These are phyloP conservation scores for Silurus asotus DNA, from an alignment of 2,113 vertebrate species.

Conservation along the genomic window DNA sequence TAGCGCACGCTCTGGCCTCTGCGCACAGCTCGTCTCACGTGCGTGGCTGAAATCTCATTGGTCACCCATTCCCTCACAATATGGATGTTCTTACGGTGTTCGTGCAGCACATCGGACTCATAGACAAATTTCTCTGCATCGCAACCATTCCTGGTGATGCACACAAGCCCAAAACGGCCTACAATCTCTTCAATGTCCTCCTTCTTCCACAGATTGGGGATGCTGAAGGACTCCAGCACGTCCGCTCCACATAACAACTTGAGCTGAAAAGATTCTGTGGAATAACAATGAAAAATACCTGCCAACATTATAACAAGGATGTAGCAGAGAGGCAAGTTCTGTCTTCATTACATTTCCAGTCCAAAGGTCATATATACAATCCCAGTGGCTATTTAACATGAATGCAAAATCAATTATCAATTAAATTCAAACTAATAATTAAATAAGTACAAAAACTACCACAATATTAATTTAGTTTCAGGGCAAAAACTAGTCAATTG, in stretches of 20 bases:
- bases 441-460: neutral
- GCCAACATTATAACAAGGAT: neutral
- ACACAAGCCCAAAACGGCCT: constrained; percentile 79
- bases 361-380: too few species aligned
- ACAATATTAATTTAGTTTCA: neutral
- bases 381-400: neutral
- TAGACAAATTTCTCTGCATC: constrained; percentile 83
- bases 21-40: constrained; percentile 82
- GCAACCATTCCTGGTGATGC: constrained; percentile 78
- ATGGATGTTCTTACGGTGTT: constrained; percentile 82
- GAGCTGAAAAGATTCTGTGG: constrained; percentile 73
- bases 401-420: neutral
- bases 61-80: constrained; percentile 87
- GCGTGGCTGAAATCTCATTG: constrained; percentile 92
- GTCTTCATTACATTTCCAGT: too few species aligned
- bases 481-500: neutral
- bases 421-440: neutral
- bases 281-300: neutral
- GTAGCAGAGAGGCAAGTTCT: too few species aligned
- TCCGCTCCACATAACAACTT: constrained; percentile 92
- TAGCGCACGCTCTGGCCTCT: constrained; percentile 86
- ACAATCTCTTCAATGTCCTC: constrained; percentile 88
- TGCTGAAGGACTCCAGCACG: constrained; percentile 85
- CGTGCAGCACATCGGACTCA: constrained; percentile 85
- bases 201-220: constrained; percentile 87